A percentile compares a stretch with the other conserved stretches of the same genome.
Conservation (phyloP, 2,113 vertebrate genomes). For the Copsychus sechellarum region DNA sequence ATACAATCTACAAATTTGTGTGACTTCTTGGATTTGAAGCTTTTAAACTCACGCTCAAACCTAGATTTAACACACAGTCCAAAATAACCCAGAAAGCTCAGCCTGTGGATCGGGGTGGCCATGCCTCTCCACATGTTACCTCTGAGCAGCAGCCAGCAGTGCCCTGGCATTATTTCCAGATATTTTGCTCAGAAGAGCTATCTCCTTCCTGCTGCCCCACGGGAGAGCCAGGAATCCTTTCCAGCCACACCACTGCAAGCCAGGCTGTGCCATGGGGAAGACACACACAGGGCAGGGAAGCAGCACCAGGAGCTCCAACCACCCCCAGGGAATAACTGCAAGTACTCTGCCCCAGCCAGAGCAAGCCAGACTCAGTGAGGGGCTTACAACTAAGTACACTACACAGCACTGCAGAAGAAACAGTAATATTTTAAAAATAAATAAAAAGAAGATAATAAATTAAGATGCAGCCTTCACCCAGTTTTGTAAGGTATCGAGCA, state of each 20-base stretch:
- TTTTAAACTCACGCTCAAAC: neutral
- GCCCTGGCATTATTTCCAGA: neutral
- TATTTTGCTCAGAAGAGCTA: neutral
- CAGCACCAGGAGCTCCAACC: neutral
- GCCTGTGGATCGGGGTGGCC: rapidly evolving
- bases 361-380: neutral
- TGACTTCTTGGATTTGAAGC: neutral
- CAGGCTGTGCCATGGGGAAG: neutral
- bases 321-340: neutral
- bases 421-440: neutral
- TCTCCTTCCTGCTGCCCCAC: neutral
- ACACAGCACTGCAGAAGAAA: neutral
- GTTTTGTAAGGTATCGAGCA: neutral
- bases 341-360: neutral
- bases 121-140: rapidly evolving
- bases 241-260: neutral
- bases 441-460: neutral
- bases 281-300: neutral
- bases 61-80: neutral
- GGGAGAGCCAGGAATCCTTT: neutral
- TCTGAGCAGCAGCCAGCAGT: neutral
- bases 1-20: neutral
- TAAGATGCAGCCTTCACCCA: neutral
- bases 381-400: neutral
- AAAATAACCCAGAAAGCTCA: neutral